Evolutionary conservation across 2,888 invertebrate genomes (phyloP), one percentile per base, ranked within the genome.

Genomic region (Acanthosepion esculentum): DNA sequence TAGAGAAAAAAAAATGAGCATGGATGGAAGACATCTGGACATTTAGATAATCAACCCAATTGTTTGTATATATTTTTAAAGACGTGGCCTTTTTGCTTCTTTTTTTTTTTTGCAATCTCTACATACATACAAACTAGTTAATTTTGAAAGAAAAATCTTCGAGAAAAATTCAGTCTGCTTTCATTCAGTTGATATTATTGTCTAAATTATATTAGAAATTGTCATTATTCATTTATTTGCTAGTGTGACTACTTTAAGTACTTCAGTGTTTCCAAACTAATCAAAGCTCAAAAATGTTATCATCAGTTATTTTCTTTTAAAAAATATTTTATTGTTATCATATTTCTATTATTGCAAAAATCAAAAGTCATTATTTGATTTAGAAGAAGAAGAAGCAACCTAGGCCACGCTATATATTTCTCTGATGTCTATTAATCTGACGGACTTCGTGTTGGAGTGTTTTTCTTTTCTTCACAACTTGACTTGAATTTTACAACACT

Each of bases 81-180:
- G n/a, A 78, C n/a, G 78, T 78, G 78, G 78, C 78, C 78, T 78
- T 78, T n/a, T 78, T 78, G 78, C 78, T 78, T 78, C 78, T 78
- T 78, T 33, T 78, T 18, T 12, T 15, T 78, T 12, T 78, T 78
- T 78, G 78, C n/a, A 78, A 78, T 78, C 33, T 59, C 33, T 59
- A 59, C 59, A 23, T 20, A 53, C 53, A 41, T 50, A 12, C 50
- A 50, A 59, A 23, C 59, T 23, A 23, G 59, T 23, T 59, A 59
- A 59, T 23, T 59, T 59, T 59, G 6, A 20, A 59, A 59, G 23
- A 23, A 59, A 59, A 59, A 6, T 6, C 23, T 59, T 59, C 6
- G 23, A 59, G 23, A 59, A 59, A 59, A 59, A 59, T 3, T 41
- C 41, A 41, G 41, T 41, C 41, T 41, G 41, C 41, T 41, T 41